Conservation (phyloP, 2,888 invertebrate species). For the Cancer borealis region DNA sequence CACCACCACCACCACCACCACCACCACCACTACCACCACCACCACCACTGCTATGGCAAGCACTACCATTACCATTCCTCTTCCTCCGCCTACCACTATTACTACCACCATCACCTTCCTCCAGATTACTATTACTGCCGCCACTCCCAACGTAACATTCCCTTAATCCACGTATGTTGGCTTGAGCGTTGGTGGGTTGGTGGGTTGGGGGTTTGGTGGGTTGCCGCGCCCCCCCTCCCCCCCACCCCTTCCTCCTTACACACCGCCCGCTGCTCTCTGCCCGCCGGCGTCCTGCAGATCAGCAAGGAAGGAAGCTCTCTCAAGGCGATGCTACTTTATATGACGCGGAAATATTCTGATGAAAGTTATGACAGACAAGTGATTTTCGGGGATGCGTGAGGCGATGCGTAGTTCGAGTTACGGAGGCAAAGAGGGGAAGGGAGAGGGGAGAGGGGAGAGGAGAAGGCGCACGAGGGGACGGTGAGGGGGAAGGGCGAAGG, state of each 20-base stretch:
- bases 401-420: neutral
- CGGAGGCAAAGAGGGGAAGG: neutral
- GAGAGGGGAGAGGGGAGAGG: neutral
- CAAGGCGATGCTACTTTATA: neutral
- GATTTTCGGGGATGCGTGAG: neutral
- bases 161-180: neutral
- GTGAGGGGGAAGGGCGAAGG: neutral
- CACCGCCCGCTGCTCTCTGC: neutral
- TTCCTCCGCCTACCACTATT: neutral
- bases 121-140: neutral
- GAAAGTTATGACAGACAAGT: neutral
- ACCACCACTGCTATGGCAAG: neutral
- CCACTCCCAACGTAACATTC: neutral
- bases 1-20: neutral
- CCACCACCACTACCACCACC: neutral
- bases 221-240: neutral
- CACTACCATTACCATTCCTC: neutral
- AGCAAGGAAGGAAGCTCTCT: neutral
- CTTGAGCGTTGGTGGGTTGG: neutral
- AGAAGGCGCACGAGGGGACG: neutral
- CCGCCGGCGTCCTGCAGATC: neutral
- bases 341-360: conserved; percentile 4
- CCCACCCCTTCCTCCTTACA: neutral
- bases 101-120: neutral
- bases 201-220: neutral